Evolutionary conservation across 1,140 invertebrate species (phyloP).

Genomic region (Caenorhabditis briggsae): DNA sequence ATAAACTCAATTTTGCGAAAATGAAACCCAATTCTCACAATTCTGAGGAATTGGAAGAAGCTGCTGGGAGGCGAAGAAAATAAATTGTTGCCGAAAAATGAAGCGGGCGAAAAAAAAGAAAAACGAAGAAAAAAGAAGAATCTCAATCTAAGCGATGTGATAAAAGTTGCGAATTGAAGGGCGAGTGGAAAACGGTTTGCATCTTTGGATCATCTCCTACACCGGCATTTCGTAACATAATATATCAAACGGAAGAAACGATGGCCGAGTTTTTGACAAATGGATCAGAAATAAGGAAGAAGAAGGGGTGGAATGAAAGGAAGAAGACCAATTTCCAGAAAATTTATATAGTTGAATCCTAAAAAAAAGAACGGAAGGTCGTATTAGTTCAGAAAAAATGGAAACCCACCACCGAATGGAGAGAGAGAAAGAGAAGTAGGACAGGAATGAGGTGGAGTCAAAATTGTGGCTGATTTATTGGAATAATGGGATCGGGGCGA

Average conservation of each 20-base stretch:
- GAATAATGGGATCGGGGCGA: no score
- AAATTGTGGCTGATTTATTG: no score
- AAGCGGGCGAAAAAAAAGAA: conserved; percentile 9
- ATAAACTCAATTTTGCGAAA: conserved; percentile 4
- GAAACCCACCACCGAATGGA: not conserved
- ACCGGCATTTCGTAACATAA: conserved; percentile 52
- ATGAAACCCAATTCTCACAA: not conserved
- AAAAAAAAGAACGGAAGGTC: not conserved
- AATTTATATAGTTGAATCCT: not conserved
- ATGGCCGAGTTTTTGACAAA: conserved; percentile 10
- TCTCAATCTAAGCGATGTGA: conserved; percentile 18
- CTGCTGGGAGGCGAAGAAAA: not conserved
- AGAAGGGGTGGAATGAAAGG: no score
- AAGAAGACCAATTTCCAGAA: no score
- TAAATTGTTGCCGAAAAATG: not conserved
- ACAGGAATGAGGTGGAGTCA: no score
- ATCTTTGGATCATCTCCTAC: conserved; percentile 33
- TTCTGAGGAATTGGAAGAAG: not conserved
- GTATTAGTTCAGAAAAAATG: not conserved
- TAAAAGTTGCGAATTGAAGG: conserved; percentile 9
- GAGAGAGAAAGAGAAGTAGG: not conserved
- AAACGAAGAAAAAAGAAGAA: conserved; percentile 7
- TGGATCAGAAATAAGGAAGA: no score
- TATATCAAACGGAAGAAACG: conserved; percentile 42
- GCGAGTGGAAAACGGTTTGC: conserved; percentile 43